Evolutionary conservation across 1,140 invertebrate species (phyloP), one percentile per base, ranked within the genome.

Genomic region (Oedothorax gibbosus): DNA sequence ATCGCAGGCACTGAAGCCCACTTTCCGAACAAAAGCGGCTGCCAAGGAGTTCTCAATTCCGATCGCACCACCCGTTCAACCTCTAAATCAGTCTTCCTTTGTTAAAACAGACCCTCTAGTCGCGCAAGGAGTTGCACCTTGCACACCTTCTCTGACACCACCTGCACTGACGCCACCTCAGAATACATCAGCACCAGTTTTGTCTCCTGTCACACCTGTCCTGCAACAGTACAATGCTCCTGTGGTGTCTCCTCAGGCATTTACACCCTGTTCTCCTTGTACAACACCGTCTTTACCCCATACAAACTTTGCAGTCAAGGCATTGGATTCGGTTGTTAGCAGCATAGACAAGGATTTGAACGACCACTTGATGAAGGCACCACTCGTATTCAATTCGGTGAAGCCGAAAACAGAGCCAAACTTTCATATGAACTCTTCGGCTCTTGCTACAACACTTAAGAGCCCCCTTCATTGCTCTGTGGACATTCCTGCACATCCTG

Each of bases 21-120:
- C 82, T 49, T 87, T 90, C 85, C 87, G 89, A 79, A 90, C 89
- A 76, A 90, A 90, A 88, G 88, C 89, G 60, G 89, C 88, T 20
- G 88, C 88, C n/a, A 91, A 90, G 76, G 89, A 90, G 78, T 89
- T 90, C 86, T 89, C 88, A 18, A 83, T 85, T 50, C 77, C 87
- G 11, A 85, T 78, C 18, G 35, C 54, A 60, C 73, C 83, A 50
- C 1, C 75, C 21, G 18, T 78, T 20, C 83, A 77, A 78, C 68
- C 18, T 7, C 71, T 77, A 49, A 78, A 65, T 53, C 86, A 71
- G 53, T 78, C 85, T 20, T 60, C 71, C 21, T 62, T 71, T n/a
- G 71, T 83, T 21, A 83, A 83, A 21, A 66, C 76, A 8, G 51
- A 65, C 51, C 51, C 73, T 18, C 66, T 79, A 75, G 66, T 73